phyloP scores from a whole-genome alignment of 2,113 vertebrate genomes.

The Haplotaxodon microlepis region DNA sequence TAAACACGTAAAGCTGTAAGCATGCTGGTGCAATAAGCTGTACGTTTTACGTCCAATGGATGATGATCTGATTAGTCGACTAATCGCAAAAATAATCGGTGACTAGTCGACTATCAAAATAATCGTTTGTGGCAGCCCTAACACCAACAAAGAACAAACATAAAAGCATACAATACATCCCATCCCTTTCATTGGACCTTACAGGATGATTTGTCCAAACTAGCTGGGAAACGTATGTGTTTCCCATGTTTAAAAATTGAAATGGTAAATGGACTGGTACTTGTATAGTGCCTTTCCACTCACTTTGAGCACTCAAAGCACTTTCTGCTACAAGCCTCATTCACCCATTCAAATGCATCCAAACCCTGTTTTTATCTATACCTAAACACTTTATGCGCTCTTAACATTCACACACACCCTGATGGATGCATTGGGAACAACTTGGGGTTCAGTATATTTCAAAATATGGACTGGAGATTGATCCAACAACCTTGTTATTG shows the following conservation, averaged over 20 bases:
- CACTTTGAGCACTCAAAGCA: background rate
- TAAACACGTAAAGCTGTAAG: too few species aligned
- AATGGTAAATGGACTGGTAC: background rate
- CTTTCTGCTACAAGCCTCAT: background rate
- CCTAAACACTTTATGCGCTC: background rate
- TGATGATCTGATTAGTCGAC: too few species aligned
- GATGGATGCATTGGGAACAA: background rate
- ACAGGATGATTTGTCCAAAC: background rate
- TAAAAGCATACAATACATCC: background rate
- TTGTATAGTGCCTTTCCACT: background rate
- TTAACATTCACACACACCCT: background rate
- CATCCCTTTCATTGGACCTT: background rate
- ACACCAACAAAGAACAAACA: fast-evolving
- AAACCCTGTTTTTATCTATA: background rate
- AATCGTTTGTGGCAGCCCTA: too few species aligned
- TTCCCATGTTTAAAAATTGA: background rate
- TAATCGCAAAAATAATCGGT: too few species aligned
- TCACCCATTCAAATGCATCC: background rate
- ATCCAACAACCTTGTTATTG: background rate
- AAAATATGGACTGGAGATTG: background rate
- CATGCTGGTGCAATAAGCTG: too few species aligned
- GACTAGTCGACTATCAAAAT: too few species aligned
- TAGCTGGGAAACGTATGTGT: fast-evolving
- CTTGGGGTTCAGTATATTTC: background rate
- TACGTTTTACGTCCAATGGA: too few species aligned